A percentile compares a stretch with the other conserved stretches of the same genome.
Evolutionary conservation across 2,888 invertebrate species (phyloP).

Genomic region (Apotomis turbidana): DNA sequence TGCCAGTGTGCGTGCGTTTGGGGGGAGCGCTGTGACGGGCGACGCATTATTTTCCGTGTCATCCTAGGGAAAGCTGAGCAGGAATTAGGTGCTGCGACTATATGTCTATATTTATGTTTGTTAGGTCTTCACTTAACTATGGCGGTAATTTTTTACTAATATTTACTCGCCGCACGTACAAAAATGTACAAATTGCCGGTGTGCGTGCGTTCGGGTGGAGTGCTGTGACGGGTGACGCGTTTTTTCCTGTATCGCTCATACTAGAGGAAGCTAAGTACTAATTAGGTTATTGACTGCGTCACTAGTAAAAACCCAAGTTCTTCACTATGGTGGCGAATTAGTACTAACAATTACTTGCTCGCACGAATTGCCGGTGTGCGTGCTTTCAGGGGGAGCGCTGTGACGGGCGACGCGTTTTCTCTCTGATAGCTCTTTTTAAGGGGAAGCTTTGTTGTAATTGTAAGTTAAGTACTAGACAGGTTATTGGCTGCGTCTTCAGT

Average conservation of each 20-base stretch:
- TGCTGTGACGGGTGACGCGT: conserved; percentile 43
- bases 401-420: conserved; percentile 30
- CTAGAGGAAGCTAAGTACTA: too few species aligned
- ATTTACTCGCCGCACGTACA: conserved; percentile 77
- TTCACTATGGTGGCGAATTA: conserved; percentile 64
- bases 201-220: conserved; percentile 63
- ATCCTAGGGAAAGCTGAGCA: too few species aligned
- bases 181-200: conserved; percentile 74
- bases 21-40: conserved; percentile 38
- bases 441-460: too few species aligned
- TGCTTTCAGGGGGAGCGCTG: conserved; percentile 51
- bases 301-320: too few species aligned
- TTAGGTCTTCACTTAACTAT: too few species aligned
- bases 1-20: conserved; percentile 70
- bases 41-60: conserved; percentile 31
- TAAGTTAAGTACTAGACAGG: too few species aligned
- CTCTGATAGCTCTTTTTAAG: too few species aligned
- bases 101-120: too few species aligned
- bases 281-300: too few species aligned
- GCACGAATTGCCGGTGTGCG: conserved; percentile 78
- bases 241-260: too few species aligned
- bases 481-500: too few species aligned
- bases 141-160: conserved; percentile 76
- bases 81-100: too few species aligned
- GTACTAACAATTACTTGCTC: conserved; percentile 77